phyloP scores from a whole-genome alignment of 2,797 vertebrate species.

The Chaetodon trifasciatus region DNA sequence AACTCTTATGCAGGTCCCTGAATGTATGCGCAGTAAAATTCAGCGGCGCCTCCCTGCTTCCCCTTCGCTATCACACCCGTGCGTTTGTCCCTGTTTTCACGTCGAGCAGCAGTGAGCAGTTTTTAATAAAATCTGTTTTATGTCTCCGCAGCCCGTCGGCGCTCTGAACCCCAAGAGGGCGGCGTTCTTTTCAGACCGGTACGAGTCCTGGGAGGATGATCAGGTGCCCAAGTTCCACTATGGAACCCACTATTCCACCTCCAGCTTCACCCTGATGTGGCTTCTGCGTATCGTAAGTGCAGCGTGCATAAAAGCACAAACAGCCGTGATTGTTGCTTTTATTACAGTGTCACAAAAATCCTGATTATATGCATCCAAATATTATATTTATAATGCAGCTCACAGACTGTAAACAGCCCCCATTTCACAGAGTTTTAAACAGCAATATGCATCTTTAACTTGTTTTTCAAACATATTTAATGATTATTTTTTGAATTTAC shows the following conservation, averaged over 20 bases:
- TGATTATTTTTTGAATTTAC: slow-evolving; percentile 3
- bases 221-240: slow-evolving; percentile 99
- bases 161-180: slow-evolving; percentile 98
- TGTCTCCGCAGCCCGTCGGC: slow-evolving; percentile 90
- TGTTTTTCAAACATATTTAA: background rate
- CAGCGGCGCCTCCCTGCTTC: background rate
- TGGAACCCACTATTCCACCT: slow-evolving; percentile 98
- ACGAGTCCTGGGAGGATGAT: slow-evolving; percentile 97
- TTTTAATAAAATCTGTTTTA: slow-evolving; percentile 22
- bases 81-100: slow-evolving; percentile 16
- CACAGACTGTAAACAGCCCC: background rate
- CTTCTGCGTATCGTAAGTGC: slow-evolving; percentile 94
- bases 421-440: background rate
- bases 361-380: background rate
- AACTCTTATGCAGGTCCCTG: slow-evolving; percentile 42
- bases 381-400: background rate
- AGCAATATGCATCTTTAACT: background rate
- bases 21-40: slow-evolving; percentile 41
- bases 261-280: slow-evolving; percentile 96
- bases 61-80: slow-evolving; percentile 13
- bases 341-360: background rate
- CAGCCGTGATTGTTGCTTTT: background rate
- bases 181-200: slow-evolving; percentile 94
- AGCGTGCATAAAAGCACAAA: background rate
- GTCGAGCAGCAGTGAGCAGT: background rate